Evolutionary conservation across 2,797 vertebrate genomes (phyloP), one percentile per base, ranked within the genome.

Genomic region (Acanthornis magna): DNA sequence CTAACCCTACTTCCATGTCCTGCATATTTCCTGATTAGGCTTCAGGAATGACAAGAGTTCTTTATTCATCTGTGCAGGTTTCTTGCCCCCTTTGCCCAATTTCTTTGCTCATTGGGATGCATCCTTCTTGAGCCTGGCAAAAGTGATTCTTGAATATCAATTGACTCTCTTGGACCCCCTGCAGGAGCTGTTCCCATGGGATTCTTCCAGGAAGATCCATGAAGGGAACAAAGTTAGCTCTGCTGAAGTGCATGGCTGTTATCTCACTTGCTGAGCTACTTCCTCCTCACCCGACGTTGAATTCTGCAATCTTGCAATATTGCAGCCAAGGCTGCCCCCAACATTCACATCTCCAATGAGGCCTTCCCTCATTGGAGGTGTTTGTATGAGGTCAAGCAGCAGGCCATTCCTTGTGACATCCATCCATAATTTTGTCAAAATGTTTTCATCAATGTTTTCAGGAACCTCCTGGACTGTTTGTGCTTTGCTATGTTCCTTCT

Each of bases 81-180:
- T 34, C 13, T 16, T 29, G 13, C 4, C 10, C 11, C 5, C 16
- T 68, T 68, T 23, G 10, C 16, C n/a, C 0, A 0, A 45, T 53
- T 51, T 60, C 27, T 60, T 25, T 29, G 27, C 15, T 58, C 45
- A 19, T 32, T 51, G 12, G 12, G 45, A 16, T 43, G 38, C 26
- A 51, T 58, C 5, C 16, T 36, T 51, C 8, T 45, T 38, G 38
- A 75, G 32, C 27, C 22, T 32, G 10, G 22, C 21, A 10, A 38
- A 75, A 43, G 15, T 27, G 12, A 45, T 38, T 60, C 12, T 16
- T 60, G 22, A 60, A 16, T 23, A n/a, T 51, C 32, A 23, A 16
- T 17, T 16, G 34, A 50, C 2, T 66, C 9, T 30, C 53, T 26
- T 51, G 36, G 17, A 58, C 3, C 9, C 10, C 36, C 26, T 51